Evolutionary conservation across 2,888 invertebrate species (phyloP).

Genomic region (Dimorphilus gyrociliatus): DNA sequence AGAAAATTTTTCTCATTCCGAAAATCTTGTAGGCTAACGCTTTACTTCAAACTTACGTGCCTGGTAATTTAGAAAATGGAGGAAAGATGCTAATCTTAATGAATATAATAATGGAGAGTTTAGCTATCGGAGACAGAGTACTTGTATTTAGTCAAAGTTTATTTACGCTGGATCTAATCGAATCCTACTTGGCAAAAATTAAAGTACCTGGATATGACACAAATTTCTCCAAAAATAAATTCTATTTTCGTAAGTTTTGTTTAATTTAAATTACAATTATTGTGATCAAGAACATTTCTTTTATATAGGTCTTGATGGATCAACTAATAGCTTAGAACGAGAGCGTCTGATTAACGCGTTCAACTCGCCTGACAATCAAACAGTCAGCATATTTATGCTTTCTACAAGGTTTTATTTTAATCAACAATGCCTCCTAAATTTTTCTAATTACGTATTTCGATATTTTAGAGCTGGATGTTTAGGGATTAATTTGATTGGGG

Average conservation of each 20-base stretch:
- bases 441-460: background rate
- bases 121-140: slow-evolving; percentile 69
- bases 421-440: background rate
- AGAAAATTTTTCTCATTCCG: too few relatives aligned
- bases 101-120: slow-evolving; percentile 71
- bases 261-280: too few relatives aligned
- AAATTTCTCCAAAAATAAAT: slow-evolving; percentile 27
- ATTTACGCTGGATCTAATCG: slow-evolving; percentile 81
- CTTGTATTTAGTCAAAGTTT: slow-evolving; percentile 89
- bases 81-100: slow-evolving; percentile 88
- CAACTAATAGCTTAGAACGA: slow-evolving; percentile 77
- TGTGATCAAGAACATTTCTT: background rate
- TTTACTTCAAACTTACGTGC: slow-evolving; percentile 48
- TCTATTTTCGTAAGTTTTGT: slow-evolving; percentile 1
- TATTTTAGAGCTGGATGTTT: slow-evolving; percentile 65
- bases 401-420: slow-evolving; percentile 49
- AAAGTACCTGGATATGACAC: slow-evolving; percentile 39
- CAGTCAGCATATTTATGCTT: slow-evolving; percentile 75
- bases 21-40: slow-evolving; percentile 39
- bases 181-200: slow-evolving; percentile 68
- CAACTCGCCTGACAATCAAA: slow-evolving; percentile 56
- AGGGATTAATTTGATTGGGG: slow-evolving; percentile 91
- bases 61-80: slow-evolving; percentile 76
- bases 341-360: slow-evolving; percentile 92
- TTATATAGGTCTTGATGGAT: slow-evolving; percentile 58